Percentiles rank a stretch among this genome's conserved stretches.
Conservation (phyloP, 2,113 vertebrate genomes). For the Etia nguti region DNA sequence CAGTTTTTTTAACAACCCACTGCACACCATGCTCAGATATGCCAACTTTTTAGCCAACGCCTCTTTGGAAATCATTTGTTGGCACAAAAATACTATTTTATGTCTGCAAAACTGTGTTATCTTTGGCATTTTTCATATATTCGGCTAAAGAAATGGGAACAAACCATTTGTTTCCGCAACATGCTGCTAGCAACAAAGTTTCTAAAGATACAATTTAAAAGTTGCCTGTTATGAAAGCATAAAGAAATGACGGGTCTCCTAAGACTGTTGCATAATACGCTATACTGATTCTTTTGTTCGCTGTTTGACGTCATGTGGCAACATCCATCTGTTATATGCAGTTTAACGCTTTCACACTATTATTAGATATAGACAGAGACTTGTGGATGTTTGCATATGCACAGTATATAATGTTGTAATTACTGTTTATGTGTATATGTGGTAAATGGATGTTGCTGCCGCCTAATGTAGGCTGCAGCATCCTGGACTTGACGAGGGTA, state of each 20-base stretch:
- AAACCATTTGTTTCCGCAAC: background rate
- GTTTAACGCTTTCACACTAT: background rate
- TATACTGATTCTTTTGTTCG: background rate
- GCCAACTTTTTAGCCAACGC: background rate
- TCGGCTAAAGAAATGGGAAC: background rate
- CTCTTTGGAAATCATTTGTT: background rate
- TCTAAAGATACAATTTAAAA: background rate
- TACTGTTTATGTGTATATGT: background rate
- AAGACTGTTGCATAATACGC: background rate
- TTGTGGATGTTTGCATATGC: background rate
- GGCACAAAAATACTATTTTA: background rate
- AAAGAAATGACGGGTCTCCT: background rate
- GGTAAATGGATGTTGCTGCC: background rate
- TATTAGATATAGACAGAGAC: background rate
- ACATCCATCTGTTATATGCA: background rate
- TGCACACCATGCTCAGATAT: background rate
- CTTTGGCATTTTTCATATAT: background rate
- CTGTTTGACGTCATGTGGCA: background rate
- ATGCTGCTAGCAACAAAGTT: background rate
- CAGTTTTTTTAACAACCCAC: rapidly evolving
- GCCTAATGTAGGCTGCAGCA: background rate
- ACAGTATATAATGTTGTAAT: background rate
- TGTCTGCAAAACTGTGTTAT: background rate
- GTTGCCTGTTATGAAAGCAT: background rate
- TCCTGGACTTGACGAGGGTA: slow-evolving; percentile 19